Percentiles rank a stretch among this genome's conserved stretches.
phyloP scores from a whole-genome alignment of 2,113 vertebrate species.

The Artemisiospiza belli region DNA sequence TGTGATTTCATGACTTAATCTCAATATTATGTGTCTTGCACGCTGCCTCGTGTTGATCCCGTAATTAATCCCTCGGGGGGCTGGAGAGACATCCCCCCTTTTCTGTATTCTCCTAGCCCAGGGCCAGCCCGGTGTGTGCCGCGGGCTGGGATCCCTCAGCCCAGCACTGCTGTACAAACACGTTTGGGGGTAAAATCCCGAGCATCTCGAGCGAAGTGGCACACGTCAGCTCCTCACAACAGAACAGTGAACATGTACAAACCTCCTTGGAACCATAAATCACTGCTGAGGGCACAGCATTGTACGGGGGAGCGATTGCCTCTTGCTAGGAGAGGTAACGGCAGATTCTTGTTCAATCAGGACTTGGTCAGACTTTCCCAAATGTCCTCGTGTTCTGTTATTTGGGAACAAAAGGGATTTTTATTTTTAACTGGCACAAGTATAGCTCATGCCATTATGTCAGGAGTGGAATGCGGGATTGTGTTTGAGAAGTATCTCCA shows the following conservation, averaged over 20 bases:
- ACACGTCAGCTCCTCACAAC: neutral
- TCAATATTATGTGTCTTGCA: neutral
- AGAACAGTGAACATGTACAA: neutral
- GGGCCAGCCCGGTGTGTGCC: accelerated
- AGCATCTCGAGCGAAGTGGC: neutral
- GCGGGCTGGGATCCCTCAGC: neutral
- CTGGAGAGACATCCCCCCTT: accelerated
- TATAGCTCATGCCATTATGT: neutral
- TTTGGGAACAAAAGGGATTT: conserved; percentile 54
- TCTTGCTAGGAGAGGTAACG: neutral
- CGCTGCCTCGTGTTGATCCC: neutral
- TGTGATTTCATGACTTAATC: neutral
- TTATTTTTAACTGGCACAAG: neutral
- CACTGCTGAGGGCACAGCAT: neutral
- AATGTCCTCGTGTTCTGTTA: neutral
- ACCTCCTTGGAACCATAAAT: neutral
- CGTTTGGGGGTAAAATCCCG: neutral
- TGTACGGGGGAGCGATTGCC: neutral
- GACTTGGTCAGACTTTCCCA: conserved; percentile 4
- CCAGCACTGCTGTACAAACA: neutral
- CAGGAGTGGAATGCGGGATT: neutral
- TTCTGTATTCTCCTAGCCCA: neutral
- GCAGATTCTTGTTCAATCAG: conserved; percentile 22
- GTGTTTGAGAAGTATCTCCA: neutral
- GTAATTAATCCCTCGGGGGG: neutral